Evolutionary conservation across 2,888 invertebrate species (phyloP).

Genomic region (Acrocera orbiculus): DNA sequence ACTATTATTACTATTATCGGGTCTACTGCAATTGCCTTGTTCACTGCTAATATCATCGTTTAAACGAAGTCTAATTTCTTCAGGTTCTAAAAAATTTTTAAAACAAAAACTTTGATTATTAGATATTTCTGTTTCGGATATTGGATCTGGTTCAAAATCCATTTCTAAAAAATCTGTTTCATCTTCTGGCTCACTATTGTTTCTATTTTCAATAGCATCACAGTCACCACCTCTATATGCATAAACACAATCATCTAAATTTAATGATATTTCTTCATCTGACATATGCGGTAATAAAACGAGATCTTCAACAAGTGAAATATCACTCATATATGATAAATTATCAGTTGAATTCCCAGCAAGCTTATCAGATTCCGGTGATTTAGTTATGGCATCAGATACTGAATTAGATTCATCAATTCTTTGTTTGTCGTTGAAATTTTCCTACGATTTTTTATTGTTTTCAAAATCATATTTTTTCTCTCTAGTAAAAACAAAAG

Average conservation of each 20-base stretch:
- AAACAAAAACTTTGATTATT: conserved; percentile 1
- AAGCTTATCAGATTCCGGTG: too few relatives aligned
- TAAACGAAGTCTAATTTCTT: too few relatives aligned
- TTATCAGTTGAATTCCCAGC: conserved; percentile 31
- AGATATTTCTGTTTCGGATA: conserved; percentile 26
- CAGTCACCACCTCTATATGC: conserved; percentile 27
- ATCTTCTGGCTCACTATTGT: conserved; percentile 18
- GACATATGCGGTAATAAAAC: conserved; percentile 17
- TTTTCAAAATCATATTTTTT: too few relatives aligned
- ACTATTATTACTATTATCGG: too few relatives aligned
- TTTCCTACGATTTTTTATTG: too few relatives aligned
- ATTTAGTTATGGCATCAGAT: too few relatives aligned
- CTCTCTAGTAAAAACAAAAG: too few relatives aligned
- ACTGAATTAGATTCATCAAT: too few relatives aligned
- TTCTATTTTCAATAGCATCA: conserved; percentile 11
- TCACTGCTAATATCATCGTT: too few relatives aligned
- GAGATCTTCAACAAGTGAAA: conserved; percentile 25
- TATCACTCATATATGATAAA: conserved; percentile 27
- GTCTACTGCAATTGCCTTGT: too few relatives aligned
- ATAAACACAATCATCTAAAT: conserved; percentile 30
- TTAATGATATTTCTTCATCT: conserved; percentile 26
- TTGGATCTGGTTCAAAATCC: conserved; percentile 31
- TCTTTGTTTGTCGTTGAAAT: too few relatives aligned
- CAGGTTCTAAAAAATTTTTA: too few relatives aligned
- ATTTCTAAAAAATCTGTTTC: conserved; percentile 31